Base-by-base conservation (phyloP, 2,797 vertebrate genomes). In the Mycteria americana region DNA sequence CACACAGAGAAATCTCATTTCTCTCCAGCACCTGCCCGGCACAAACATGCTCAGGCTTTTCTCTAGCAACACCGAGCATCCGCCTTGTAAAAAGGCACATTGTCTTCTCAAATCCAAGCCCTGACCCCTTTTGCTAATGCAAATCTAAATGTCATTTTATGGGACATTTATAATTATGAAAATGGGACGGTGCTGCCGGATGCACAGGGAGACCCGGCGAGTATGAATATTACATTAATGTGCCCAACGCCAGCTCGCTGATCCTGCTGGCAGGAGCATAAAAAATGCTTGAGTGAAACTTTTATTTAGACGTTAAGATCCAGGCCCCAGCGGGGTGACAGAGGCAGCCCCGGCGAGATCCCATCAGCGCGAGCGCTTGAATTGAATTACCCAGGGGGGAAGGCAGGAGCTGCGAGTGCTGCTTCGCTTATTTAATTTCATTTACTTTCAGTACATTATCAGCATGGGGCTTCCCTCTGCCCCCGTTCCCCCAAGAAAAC, bases 391-490 rank as follows among this genome's bases (percentile, higher is more conserved):
- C 98, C 97, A 84, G 98, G 97, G 98, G 97, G 97, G 94, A 94
- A 97, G 97, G 97, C 96, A 97, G 97, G 96, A 97, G 97, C 95
- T 96, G 97, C 97, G 92, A 98, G 98, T 84, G 90, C 97, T 97
- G 98, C 98, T 98, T 97, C 96, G 97, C 98, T 98, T 98, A 97
- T 98, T 98, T 98, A 98, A 99, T 98, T 98, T 98, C 98, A 98
- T 98, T 98, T 98, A 97, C 98, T 98, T 97, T 96, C 98, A 98
- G 98, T 97, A 96, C 98, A 98, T 98, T 98, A 98, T 97, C 98
- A 97, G 98, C 98, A 95, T 97, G 98, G 97, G 97, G 98, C 97
- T 98, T 97, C 97, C 97, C 97, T 95, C 89, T 69, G 96, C 75
- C 94, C 95, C 82, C 69, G 64, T 45, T 91, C 95, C 62, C 88